phyloP scores from a whole-genome alignment of 2,113 vertebrate species.

The Odontesthes bonariensis region DNA sequence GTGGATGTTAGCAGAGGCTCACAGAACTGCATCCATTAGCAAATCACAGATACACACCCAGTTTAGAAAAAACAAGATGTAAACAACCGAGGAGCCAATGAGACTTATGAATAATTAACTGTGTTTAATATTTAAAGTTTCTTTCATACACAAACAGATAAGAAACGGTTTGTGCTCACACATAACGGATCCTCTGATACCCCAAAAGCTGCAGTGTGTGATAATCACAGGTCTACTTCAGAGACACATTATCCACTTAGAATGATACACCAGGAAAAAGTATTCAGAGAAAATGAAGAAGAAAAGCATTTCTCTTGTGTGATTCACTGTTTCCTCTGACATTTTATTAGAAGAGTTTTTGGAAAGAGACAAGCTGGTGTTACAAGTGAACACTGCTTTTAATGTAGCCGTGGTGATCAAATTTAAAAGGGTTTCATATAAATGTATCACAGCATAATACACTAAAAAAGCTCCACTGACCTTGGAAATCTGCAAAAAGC shows the following conservation, averaged over 20 bases:
- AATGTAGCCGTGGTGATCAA: background rate
- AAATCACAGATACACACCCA: background rate
- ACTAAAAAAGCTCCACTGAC: background rate
- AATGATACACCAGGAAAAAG: constrained; percentile 4
- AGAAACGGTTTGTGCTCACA: constrained; percentile 1
- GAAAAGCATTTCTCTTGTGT: background rate
- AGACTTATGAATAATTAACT: constrained; percentile 10
- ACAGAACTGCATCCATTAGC: constrained; percentile 20
- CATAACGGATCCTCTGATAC: too few relatives aligned
- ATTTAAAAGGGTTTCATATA: background rate
- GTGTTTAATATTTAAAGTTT: constrained; percentile 8
- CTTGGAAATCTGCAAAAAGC: constrained; percentile 7
- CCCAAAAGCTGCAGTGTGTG: too few relatives aligned
- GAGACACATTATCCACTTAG: background rate
- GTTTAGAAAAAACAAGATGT: constrained; percentile 3
- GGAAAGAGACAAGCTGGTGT: too few relatives aligned
- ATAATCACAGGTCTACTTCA: too few relatives aligned
- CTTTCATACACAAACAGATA: background rate
- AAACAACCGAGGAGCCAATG: constrained; percentile 1
- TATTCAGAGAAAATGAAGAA: background rate
- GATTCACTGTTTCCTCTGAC: background rate
- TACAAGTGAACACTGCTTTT: constrained; percentile 14
- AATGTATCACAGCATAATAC: background rate
- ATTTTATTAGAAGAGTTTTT: too few relatives aligned
- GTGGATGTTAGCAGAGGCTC: background rate